Evolutionary conservation across 2,888 invertebrate species (phyloP), one percentile per base, ranked within the genome.

Genomic region (Antheraea yamamai): DNA sequence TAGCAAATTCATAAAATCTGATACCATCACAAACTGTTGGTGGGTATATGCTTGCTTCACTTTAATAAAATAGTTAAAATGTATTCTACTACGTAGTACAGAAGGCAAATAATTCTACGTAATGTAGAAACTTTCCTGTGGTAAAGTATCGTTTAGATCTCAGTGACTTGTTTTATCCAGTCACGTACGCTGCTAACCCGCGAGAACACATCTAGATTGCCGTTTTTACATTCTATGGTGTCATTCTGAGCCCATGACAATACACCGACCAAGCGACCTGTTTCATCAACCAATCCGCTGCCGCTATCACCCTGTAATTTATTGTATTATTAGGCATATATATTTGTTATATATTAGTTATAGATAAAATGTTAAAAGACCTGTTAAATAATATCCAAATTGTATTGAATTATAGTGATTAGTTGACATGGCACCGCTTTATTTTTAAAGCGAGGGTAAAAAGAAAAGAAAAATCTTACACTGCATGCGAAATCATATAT

Each of bases 201-300:
- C 35, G 35, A 39, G 7, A 39, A 94, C 20, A 92, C 88, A 10
- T 94, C 92, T 0, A 87, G 84, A 16, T 89, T 88, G 18, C 91
- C 92, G 75, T 88, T 89, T 77, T 81, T 84, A 83, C 94, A 95
- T 76, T 85, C 85, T 76, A 80, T 79, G 20, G 94, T 89, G 76
- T 94, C 94, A 78, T 92, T 87, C 78, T 95, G 88, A 3, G 94
- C 94, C 94, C 94, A 94, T 12, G 94, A 95, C 2, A 92, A 91
- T n/a, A 94, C 87, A 72, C 94, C 94, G 71, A 92, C 68, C 61
- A 95, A 75, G 1, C 84, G 84, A 0, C 89, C 89, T 8, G 70
- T 78, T 71, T 83, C 82, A 77, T 39, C 35, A 0, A 39, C 35
- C 35, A 39, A 39, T 39, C 35, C 35, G 35, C 35, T 39, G 35